Conservation (phyloP, 2,888 invertebrate species). For the Drosophila peninsularis region DNA sequence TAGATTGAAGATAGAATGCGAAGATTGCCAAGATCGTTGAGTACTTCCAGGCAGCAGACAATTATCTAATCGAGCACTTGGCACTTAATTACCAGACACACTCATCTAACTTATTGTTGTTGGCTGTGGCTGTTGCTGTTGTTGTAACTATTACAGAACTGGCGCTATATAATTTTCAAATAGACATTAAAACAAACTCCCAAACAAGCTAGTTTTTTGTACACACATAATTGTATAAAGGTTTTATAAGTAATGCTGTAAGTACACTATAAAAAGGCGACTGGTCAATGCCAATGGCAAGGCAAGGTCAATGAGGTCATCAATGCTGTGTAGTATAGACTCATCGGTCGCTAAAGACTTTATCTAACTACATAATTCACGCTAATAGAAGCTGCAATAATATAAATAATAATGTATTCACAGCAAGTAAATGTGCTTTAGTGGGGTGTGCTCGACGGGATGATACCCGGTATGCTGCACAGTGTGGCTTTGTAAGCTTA, state of each 20-base stretch:
- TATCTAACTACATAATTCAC: constrained; percentile 47
- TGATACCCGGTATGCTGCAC: background rate
- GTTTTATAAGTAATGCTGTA: constrained; percentile 39
- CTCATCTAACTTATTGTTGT: constrained; percentile 3
- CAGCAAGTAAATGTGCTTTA: background rate
- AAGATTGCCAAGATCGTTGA: constrained; percentile 51
- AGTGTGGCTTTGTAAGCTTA: too few relatives aligned
- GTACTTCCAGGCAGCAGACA: constrained; percentile 60
- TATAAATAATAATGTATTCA: constrained; percentile 41
- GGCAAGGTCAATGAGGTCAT: constrained; percentile 59
- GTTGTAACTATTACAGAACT: constrained; percentile 55
- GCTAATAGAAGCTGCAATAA: constrained; percentile 28
- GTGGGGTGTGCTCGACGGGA: background rate
- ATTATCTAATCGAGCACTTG: constrained; percentile 75
- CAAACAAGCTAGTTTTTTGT: constrained; percentile 30
- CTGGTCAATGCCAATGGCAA: constrained; percentile 52
- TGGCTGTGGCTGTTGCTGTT: constrained; percentile 1
- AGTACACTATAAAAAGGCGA: constrained; percentile 44
- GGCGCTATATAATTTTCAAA: constrained; percentile 61
- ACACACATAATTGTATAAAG: constrained; percentile 3
- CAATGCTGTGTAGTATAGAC: constrained; percentile 30
- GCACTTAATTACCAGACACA: constrained; percentile 67
- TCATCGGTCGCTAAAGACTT: constrained; percentile 47
- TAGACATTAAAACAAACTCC: constrained; percentile 53
- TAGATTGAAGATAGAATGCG: constrained; percentile 46